phyloP scores from a whole-genome alignment of 2,113 vertebrate genomes.

The Hemicordylus capensis region DNA sequence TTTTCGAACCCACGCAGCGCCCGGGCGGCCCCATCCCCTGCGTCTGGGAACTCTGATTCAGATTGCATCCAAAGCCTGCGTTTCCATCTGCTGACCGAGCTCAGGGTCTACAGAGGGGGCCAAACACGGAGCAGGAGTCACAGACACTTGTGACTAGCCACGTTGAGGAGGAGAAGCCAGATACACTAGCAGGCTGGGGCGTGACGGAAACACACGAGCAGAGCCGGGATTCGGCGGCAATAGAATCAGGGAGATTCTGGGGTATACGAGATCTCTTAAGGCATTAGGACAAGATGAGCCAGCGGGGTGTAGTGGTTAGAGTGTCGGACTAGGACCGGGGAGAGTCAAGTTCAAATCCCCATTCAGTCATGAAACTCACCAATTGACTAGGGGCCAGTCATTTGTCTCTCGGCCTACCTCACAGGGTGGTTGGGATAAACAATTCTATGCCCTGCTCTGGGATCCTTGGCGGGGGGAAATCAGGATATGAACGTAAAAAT shows the following conservation, averaged over 20 bases:
- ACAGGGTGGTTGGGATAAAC: too few relatives aligned
- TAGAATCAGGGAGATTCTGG: too few relatives aligned
- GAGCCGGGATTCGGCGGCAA: too few relatives aligned
- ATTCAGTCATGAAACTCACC: too few relatives aligned
- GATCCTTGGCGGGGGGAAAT: too few relatives aligned
- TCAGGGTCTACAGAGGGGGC: not conserved
- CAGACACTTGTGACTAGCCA: not conserved
- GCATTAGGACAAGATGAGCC: not conserved
- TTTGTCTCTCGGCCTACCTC: too few relatives aligned
- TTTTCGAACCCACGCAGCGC: not conserved
- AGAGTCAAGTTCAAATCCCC: too few relatives aligned
- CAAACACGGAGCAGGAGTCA: not conserved
- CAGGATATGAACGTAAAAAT: too few relatives aligned
- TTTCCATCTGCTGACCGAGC: not conserved
- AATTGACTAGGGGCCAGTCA: too few relatives aligned
- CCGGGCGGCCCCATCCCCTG: rapidly evolving
- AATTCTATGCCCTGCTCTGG: too few relatives aligned
- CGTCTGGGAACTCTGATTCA: not conserved
- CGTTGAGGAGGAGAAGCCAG: not conserved
- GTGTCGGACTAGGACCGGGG: too few relatives aligned
- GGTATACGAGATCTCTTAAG: not conserved
- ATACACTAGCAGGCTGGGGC: not conserved
- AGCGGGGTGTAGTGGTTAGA: too few relatives aligned
- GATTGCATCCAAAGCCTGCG: not conserved
- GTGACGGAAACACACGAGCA: not conserved